Percentiles rank a stretch among this genome's conserved stretches.
These are phyloP conservation scores for Smittia sp. DNA, from an alignment of 2,888 invertebrate genomes.

Conservation along the genomic window DNA sequence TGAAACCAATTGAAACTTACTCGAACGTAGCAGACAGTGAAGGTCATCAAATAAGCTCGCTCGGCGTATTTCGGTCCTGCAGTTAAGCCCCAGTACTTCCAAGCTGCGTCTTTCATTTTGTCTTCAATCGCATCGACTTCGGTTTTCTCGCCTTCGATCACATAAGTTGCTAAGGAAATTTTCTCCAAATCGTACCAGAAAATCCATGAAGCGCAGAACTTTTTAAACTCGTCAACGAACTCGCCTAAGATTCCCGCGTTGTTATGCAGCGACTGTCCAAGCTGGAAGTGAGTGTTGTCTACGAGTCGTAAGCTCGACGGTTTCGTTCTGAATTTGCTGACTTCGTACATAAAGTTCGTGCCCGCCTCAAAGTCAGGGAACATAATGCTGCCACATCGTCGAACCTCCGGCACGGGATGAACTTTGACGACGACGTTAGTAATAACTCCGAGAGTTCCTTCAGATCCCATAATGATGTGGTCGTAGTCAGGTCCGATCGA, in stretches of 20 bases:
- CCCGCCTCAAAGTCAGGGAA: constrained; percentile 20
- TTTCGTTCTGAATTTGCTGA: not conserved
- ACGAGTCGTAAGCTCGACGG: constrained; percentile 3
- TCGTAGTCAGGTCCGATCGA: not conserved
- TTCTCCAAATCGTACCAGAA: not conserved
- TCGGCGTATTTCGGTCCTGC: not conserved
- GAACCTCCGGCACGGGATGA: not conserved
- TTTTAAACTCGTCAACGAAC: not conserved
- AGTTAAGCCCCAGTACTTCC: constrained; percentile 1
- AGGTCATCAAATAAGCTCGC: constrained; percentile 18
- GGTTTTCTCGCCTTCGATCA: not conserved
- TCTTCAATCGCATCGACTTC: constrained; percentile 3
- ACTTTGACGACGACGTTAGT: constrained; percentile 16
- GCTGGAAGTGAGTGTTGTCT: constrained; percentile 17
- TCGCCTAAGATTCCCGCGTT: not conserved
- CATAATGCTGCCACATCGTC: constrained; percentile 13
- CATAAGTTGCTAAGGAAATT: constrained; percentile 9
- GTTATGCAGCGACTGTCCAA: not conserved
- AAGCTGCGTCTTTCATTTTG: not conserved
- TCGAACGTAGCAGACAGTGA: constrained; percentile 10
- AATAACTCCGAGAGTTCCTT: constrained; percentile 26
- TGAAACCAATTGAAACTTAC: not conserved
- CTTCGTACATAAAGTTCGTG: not conserved
- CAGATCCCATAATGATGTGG: not conserved
- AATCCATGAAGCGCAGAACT: not conserved